Evolutionary conservation across 1,140 invertebrate genomes (phyloP).

Genomic region (Diprion similis): DNA sequence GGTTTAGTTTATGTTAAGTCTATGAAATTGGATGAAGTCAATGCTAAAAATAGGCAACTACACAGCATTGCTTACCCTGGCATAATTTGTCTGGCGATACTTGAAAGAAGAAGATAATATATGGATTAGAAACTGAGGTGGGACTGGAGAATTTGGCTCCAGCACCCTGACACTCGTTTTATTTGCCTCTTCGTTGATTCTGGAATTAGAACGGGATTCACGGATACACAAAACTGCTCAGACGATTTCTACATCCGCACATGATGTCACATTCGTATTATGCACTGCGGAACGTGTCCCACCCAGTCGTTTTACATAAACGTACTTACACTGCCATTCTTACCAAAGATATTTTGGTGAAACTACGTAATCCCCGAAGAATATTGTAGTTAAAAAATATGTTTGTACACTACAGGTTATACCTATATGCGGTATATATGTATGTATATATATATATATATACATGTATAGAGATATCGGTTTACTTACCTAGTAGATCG

Average conservation of each 20-base stretch:
- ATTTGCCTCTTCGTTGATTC: conserved; percentile 8
- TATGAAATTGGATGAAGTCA: conserved; percentile 25
- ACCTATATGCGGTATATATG: neutral
- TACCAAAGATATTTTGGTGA: neutral
- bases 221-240: neutral
- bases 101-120: neutral
- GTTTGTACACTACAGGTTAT: neutral
- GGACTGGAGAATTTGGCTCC: neutral
- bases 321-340: neutral
- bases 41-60: conserved; percentile 34
- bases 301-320: neutral
- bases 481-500: no score
- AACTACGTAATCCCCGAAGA: neutral
- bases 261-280: no score
- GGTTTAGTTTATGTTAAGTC: conserved; percentile 12
- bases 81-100: conserved; percentile 28
- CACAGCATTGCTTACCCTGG: conserved; percentile 38
- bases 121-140: conserved; percentile 12
- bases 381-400: neutral
- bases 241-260: neutral
- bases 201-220: conserved; percentile 23
- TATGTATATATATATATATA: no score
- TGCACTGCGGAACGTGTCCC: neutral
- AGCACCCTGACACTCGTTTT: conserved; percentile 1
- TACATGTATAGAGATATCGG: no score